Conservation (phyloP, 2,113 vertebrate genomes). For the Gasterosteus nipponicus region DNA sequence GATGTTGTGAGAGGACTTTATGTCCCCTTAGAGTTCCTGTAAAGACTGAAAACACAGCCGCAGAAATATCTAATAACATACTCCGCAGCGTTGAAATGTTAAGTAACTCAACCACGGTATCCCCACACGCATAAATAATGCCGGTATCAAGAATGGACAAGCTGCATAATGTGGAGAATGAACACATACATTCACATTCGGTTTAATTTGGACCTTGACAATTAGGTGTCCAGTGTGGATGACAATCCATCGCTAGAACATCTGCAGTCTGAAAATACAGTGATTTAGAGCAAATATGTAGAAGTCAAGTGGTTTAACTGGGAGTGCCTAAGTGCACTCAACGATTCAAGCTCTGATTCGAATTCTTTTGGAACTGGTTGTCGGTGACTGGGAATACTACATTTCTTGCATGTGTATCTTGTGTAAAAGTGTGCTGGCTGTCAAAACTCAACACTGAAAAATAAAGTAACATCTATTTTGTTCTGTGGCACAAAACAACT, state of each 20-base stretch:
- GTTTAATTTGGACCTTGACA: neutral
- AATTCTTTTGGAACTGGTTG: neutral
- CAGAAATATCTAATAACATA: neutral
- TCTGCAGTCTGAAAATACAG: neutral
- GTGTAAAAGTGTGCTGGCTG: neutral
- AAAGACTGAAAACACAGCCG: neutral
- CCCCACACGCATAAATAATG: neutral
- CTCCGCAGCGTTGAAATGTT: neutral
- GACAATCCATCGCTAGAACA: neutral
- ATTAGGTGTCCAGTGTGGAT: neutral
- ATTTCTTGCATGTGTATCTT: neutral
- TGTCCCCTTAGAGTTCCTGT: conserved; percentile 36
- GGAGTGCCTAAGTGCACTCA: neutral
- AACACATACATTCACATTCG: neutral
- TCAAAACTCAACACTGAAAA: neutral
- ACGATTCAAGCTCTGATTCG: neutral
- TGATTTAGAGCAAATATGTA: neutral
- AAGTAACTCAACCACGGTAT: neutral
- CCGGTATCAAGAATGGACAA: neutral
- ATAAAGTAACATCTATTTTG: neutral
- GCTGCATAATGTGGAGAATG: neutral
- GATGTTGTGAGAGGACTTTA: conserved; percentile 47
- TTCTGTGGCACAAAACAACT: neutral
- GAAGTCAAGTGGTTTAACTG: neutral
- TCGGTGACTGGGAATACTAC: neutral